A percentile compares a stretch with the other conserved stretches of the same genome.
These are phyloP conservation scores for Drosophila glabriapex DNA, from an alignment of 2,888 invertebrate species.

Conservation along the genomic window DNA sequence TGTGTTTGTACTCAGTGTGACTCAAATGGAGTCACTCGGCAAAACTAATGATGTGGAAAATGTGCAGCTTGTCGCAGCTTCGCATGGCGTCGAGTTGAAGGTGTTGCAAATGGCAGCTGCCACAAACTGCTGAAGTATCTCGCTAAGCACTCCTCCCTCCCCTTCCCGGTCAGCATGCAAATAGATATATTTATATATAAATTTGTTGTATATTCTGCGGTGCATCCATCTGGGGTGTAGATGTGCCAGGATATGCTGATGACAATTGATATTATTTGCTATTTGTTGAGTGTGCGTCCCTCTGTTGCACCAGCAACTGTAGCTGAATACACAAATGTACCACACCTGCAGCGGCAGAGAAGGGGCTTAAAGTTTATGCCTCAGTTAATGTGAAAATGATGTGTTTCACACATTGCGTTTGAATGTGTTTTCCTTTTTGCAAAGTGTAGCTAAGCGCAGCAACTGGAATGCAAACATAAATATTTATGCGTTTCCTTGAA, in stretches of 20 bases:
- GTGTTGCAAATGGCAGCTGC: constrained; percentile 64
- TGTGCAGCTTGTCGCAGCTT: constrained; percentile 55
- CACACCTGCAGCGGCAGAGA: not conserved
- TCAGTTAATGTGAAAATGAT: not conserved
- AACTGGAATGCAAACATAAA: not conserved
- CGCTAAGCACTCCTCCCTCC: not conserved
- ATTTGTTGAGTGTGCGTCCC: not conserved
- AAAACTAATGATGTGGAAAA: constrained; percentile 83
- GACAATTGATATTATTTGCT: constrained; percentile 78
- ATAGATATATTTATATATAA: constrained; percentile 41
- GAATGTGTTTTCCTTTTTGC: not conserved
- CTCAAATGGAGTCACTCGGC: constrained; percentile 79
- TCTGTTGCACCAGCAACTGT: not conserved
- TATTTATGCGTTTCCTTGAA: not conserved
- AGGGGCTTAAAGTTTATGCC: not conserved
- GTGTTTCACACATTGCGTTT: not conserved
- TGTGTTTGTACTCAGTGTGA: constrained; percentile 51
- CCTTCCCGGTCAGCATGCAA: constrained; percentile 15
- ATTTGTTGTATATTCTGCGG: constrained; percentile 26
- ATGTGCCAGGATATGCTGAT: constrained; percentile 55
- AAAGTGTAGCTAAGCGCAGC: not conserved
- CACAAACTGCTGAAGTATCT: constrained; percentile 18
- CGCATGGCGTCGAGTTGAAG: constrained; percentile 29
- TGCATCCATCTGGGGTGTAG: constrained; percentile 10
- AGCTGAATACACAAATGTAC: not conserved